These are phyloP conservation scores for Falco punctatus DNA, from an alignment of 2,113 vertebrate species.

Conservation along the genomic window DNA sequence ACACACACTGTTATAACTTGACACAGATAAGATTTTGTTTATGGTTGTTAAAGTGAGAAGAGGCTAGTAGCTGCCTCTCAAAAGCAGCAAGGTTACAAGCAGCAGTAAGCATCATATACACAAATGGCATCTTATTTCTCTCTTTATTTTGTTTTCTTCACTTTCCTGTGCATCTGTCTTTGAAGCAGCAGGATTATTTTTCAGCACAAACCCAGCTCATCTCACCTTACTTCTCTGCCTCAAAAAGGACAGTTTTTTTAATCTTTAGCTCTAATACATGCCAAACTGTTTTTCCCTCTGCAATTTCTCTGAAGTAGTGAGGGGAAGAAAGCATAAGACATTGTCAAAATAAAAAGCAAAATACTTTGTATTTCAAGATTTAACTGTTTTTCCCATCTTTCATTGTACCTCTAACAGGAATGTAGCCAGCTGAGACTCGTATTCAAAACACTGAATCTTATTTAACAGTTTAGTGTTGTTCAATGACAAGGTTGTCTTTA, in stretches of 20 bases:
- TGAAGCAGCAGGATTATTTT: not conserved
- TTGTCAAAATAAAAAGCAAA: not conserved
- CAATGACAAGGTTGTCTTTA: not conserved
- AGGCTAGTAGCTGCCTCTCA: not conserved
- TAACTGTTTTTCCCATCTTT: not conserved
- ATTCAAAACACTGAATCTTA: not conserved
- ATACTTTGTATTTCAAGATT: not conserved
- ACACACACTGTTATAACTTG: accelerated
- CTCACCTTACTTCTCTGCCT: not conserved
- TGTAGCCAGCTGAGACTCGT: not conserved
- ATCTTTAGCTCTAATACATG: not conserved
- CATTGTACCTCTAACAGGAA: not conserved
- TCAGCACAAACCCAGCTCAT: not conserved
- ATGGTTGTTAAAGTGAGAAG: not conserved
- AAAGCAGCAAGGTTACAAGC: not conserved
- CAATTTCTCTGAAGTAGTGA: not conserved
- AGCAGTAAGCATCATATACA: not conserved
- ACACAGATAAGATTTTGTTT: not conserved
- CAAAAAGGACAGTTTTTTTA: not conserved
- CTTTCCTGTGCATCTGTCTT: not conserved
- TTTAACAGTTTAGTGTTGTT: not conserved
- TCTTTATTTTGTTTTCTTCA: not conserved
- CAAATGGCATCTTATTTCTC: not conserved
- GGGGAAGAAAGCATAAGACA: not conserved
- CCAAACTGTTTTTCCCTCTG: not conserved